These are phyloP conservation scores for Micropoecilia bifurca DNA, from an alignment of 2,797 vertebrate genomes.

Conservation along the genomic window DNA sequence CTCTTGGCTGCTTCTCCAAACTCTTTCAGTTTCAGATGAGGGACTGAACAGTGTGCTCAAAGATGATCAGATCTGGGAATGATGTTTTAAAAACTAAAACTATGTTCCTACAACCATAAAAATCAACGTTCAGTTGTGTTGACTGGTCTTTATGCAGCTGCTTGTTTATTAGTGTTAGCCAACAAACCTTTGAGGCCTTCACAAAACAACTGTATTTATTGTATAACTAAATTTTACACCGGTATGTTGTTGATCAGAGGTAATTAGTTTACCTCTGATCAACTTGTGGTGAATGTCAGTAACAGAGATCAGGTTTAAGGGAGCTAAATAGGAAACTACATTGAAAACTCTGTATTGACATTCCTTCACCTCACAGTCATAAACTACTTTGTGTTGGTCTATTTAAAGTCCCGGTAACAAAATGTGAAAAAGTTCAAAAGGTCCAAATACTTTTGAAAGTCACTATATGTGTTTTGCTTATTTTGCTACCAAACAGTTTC, in stretches of 20 bases:
- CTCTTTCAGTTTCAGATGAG: background rate
- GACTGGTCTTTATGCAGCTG: background rate
- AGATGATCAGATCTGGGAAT: background rate
- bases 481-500: slow-evolving; percentile 15
- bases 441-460: background rate
- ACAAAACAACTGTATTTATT: background rate
- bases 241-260: too few relatives aligned
- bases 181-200: background rate
- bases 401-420: background rate
- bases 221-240: background rate
- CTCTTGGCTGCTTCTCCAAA: background rate
- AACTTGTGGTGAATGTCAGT: background rate
- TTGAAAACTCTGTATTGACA: slow-evolving; percentile 1
- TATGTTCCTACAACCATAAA: background rate
- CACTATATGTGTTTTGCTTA: background rate
- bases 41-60: background rate
- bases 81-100: background rate
- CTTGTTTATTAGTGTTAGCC: background rate
- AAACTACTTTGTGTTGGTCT: background rate
- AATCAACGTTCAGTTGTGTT: background rate
- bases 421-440: background rate
- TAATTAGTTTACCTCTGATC: background rate
- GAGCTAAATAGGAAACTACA: background rate
- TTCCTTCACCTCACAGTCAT: background rate
- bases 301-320: background rate